Base-by-base conservation (phyloP, 1,140 invertebrate species). In the Sarcophaga peregrina region DNA sequence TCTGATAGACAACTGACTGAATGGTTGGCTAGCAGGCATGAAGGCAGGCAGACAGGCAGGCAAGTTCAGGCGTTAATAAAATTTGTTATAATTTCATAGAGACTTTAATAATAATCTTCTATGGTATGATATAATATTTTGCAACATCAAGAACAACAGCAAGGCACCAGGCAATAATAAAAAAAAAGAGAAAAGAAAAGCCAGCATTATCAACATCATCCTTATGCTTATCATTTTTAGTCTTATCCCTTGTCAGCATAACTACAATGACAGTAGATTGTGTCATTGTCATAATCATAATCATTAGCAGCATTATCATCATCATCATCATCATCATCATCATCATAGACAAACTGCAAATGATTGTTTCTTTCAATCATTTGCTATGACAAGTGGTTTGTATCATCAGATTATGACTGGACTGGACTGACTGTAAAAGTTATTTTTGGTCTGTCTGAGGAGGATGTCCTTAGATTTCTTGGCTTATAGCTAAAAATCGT, bases 301-400 rank as follows among this genome's bases (percentile, higher is more conserved):
- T 37, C 4, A 37, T 1, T 4, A 37, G 25, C 25, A 37, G 1
- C 25, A 37, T 37, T 1, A 37, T 37, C 4, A 37, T 37, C 4
- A 37, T 4, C 1, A 37, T 37, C 25, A 37, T 37, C 4, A 37
- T 37, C 1, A 37, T 37, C 13, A 7, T 58, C 54, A 58, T 58
- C 10, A 13, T 58, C 52, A 58, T 58, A 13, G n/a, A 9, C 62
- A 68, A 68, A 20, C 62, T 68, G 62, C 62, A 68, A 68, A 68
- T 68, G 15, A 68, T 68, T 25, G 3, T 68, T 20, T 20, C 17
- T n/a, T 68, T 68, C 25, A 68, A 68, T 68, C 17, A 68, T 68
- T 68, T 68, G n/a, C 62, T n/a, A 68, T 68, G 62, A 68, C 62
- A 68, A 68, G 62, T 68, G 62, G 62, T 68, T 68, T 20, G 62